Base-by-base conservation (phyloP, 2,113 vertebrate genomes). In the Ceratotherium simum region DNA sequence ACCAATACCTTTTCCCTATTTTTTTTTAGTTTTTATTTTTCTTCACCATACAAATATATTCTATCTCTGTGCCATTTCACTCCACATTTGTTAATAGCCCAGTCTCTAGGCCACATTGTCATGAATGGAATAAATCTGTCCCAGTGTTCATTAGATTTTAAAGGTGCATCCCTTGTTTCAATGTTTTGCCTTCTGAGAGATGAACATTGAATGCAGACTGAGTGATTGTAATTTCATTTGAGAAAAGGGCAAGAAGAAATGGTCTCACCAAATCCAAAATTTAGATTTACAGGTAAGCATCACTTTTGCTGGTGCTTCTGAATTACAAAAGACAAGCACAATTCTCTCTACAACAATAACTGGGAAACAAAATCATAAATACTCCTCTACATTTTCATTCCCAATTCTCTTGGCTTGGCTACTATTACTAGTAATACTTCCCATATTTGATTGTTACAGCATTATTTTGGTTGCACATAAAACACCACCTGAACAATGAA, bases 141-240 rank as follows among this genome's bases (percentile, higher is more conserved):
- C 36, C n/a, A 21, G 10, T 65, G 17, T 90, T 76, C 54, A 86
- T 54, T 90, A 79, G 8, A 76, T 87, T 96, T 46, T 76, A 39
- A 48, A 90, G 27, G n/a, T 39, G 8, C 8, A 20, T 23, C 48
- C 23, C 21, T 90, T 93, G 36, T 48, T 87, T 95, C 67, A 72
- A 23, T 48, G 20, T 56, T 65, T 80, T 90, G 85, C 7, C 39
- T 87, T 70, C 31, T 87, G 23, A 90, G 46, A 97, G 82, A 95
- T 54, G 6, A 87, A 27, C 31, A 18, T 56, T 70, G 33, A 95
- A 87, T 46, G 4, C 33, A 82, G 6, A 11, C 23, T 93, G 20
- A 95, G 48, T 93, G 16, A 9, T 7, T 93, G 95, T 96, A 90
- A 90, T 95, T 95, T 86, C 33, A 92, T 54, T 81, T 79, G n/a